Conservation (phyloP, 2,888 invertebrate genomes). For the Pristionchus fissidentatus region DNA sequence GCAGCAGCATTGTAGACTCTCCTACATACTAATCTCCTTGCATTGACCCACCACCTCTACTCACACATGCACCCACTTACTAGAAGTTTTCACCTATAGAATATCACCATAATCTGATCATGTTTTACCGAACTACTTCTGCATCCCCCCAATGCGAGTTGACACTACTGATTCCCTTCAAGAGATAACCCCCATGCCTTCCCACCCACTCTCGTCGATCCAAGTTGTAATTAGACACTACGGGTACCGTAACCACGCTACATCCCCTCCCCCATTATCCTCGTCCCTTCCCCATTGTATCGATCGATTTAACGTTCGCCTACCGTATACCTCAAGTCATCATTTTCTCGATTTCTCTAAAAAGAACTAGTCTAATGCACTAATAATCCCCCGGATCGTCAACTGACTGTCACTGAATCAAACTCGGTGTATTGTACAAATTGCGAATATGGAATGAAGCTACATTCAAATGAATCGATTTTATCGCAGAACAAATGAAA, state of each 20-base stretch:
- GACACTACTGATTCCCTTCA: neutral
- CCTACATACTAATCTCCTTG: neutral
- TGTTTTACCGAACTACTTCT: neutral
- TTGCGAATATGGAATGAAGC: conserved; percentile 14
- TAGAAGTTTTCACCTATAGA: conserved; percentile 18
- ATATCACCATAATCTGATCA: neutral
- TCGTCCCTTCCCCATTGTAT: neutral
- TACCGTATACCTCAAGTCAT: conserved; percentile 18
- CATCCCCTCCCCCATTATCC: neutral
- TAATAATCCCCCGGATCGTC: conserved; percentile 19
- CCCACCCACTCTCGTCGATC: conserved; percentile 25
- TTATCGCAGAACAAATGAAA: conserved; percentile 18
- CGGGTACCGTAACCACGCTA: conserved; percentile 14
- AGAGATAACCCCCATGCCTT: neutral
- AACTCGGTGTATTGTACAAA: conserved; percentile 24
- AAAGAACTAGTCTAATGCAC: neutral
- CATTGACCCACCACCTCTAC: neutral
- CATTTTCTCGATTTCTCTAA: neutral
- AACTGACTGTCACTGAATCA: neutral
- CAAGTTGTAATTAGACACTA: conserved; percentile 31
- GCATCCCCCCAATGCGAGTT: conserved; percentile 28
- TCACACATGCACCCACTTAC: neutral
- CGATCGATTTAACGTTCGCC: conserved; percentile 26
- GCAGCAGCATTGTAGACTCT: conserved; percentile 14
- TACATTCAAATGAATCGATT: neutral